These are phyloP conservation scores for Orussus abietinus DNA, from an alignment of 1,140 invertebrate genomes.

Conservation along the genomic window DNA sequence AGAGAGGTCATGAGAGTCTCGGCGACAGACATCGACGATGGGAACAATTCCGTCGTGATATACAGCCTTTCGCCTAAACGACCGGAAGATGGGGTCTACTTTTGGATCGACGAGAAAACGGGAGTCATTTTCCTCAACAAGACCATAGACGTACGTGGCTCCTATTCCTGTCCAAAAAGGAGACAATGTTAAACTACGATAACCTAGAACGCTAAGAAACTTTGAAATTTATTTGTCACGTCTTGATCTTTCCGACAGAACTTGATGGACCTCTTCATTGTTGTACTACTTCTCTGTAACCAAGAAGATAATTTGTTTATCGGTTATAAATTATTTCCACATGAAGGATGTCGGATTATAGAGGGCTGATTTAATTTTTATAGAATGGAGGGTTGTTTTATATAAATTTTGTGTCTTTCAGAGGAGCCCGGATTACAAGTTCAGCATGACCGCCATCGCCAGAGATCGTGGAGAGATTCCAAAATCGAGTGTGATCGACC, in stretches of 20 bases:
- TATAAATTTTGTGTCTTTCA: constrained; percentile 40
- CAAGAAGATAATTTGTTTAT: too few relatives aligned
- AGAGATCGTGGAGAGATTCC: constrained; percentile 68
- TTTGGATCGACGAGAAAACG: constrained; percentile 70
- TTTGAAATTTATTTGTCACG: too few relatives aligned
- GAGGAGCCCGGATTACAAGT: constrained; percentile 65
- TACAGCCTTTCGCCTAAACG: constrained; percentile 61
- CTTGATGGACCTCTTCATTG: too few relatives aligned
- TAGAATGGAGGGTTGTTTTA: background rate
- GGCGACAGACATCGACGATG: constrained; percentile 84
- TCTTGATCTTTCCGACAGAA: too few relatives aligned
- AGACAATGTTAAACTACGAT: too few relatives aligned
- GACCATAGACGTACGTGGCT: constrained; percentile 63
- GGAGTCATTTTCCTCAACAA: constrained; percentile 75
- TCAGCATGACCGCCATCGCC: constrained; percentile 70
- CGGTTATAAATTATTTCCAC: too few relatives aligned
- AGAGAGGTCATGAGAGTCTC: constrained; percentile 81
- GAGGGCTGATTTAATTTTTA: background rate
- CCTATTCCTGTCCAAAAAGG: too few relatives aligned
- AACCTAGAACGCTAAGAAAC: too few relatives aligned
- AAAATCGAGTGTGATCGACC: constrained; percentile 63
- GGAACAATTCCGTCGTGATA: constrained; percentile 73
- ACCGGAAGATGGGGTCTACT: constrained; percentile 63
- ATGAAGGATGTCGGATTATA: too few relatives aligned
- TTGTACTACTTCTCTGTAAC: too few relatives aligned